Evolutionary conservation across 1,140 invertebrate genomes (phyloP).

Genomic region (Bactericera cockerelli): DNA sequence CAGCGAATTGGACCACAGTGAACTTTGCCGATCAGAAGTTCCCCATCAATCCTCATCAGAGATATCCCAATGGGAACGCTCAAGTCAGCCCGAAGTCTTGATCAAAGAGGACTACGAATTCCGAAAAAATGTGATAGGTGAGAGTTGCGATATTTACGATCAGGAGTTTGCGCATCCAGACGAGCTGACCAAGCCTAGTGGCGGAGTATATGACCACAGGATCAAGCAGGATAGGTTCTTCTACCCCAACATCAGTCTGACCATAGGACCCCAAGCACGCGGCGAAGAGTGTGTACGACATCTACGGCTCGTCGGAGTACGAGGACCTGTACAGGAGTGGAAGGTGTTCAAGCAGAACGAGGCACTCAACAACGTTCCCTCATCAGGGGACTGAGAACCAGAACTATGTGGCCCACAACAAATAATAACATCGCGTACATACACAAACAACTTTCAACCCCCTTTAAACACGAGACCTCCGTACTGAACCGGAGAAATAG

Average conservation of each 20-base stretch:
- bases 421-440: not conserved
- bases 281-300: not conserved
- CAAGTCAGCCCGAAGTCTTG: not conserved
- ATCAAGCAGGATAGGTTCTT: not conserved
- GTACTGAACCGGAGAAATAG: not conserved
- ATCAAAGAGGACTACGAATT: not conserved
- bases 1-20: not conserved
- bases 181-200: not conserved
- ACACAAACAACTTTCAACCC: not conserved
- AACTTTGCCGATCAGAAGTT: not conserved
- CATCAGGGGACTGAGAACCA: not conserved
- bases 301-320: not conserved
- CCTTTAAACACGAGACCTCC: not conserved
- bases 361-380: not conserved
- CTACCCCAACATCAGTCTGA: not conserved
- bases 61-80: too few species aligned
- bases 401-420: not conserved
- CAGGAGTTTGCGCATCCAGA: not conserved
- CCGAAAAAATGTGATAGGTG: not conserved
- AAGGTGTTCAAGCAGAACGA: not conserved
- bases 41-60: not conserved
- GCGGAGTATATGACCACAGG: not conserved
- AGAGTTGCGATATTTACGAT: slow-evolving; percentile 3
- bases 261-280: slow-evolving; percentile 1
- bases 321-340: not conserved